A percentile compares a stretch with the other conserved stretches of the same genome.
These are phyloP conservation scores for Dinoponera quadriceps DNA, from an alignment of 1,140 invertebrate genomes.

Conservation along the genomic window DNA sequence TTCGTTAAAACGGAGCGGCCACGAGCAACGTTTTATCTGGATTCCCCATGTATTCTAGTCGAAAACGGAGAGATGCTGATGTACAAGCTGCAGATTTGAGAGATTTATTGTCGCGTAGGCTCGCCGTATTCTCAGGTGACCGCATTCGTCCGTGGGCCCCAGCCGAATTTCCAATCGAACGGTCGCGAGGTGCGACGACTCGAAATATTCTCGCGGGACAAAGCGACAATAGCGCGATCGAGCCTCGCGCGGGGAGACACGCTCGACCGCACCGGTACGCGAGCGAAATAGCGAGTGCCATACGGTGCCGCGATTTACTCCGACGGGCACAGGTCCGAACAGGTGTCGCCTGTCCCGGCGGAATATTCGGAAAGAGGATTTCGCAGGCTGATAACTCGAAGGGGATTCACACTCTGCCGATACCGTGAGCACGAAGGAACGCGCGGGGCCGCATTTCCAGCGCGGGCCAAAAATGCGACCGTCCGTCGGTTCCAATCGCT, in stretches of 20 bases:
- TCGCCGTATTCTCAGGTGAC: too few species aligned
- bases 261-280: background rate
- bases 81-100: too few species aligned
- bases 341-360: constrained; percentile 58
- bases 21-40: too few species aligned
- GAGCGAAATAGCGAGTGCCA: background rate
- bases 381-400: constrained; percentile 53
- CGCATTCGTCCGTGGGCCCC: too few species aligned
- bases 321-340: constrained; percentile 54
- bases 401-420: constrained; percentile 36
- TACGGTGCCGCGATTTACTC: constrained; percentile 40
- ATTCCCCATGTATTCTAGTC: too few species aligned
- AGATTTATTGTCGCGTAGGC: too few species aligned
- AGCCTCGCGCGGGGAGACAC: background rate
- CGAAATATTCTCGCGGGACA: background rate
- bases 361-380: constrained; percentile 66
- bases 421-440: constrained; percentile 28
- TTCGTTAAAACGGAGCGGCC: too few species aligned
- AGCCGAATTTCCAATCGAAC: too few species aligned
- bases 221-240: background rate
- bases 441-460: background rate
- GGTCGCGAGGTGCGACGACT: too few species aligned
- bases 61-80: too few species aligned
- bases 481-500: too few species aligned
- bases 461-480: background rate